Evolutionary conservation across 2,888 invertebrate species (phyloP), one percentile per base, ranked within the genome.

Genomic region (Andrena minutula): DNA sequence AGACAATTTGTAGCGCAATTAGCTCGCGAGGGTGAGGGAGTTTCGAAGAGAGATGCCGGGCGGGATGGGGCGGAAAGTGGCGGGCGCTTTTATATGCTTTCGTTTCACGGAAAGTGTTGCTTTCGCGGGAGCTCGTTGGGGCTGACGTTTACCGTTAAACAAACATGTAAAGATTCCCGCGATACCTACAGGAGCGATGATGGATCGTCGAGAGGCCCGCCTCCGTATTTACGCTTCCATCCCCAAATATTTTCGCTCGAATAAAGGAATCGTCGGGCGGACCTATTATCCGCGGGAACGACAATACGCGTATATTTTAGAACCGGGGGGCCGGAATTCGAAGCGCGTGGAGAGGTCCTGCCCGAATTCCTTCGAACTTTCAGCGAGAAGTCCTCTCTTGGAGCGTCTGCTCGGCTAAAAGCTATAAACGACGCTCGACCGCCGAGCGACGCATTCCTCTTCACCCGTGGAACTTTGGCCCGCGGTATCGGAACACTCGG

Each of bases 41-140:
- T 16, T 2, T 10, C 1, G 41, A 2, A 10, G 12, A 10, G 26
- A 2, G 60, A 2, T 16, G 20, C 35, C 23, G 20, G 16, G 12
- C 12, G 35, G 7, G 6, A 10, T 28, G 23, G 30, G 7, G 60
- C 23, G 61, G 49, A 66, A 60, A 63, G 75, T 35, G 28, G 47
- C 61, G 12, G 35, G 30, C 30, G 65, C 72, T 53, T 83, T 75
- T 83, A 83, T 73, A 75, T 77, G 80, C 79, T 86, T 87, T 86
- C 82, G 79, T 76, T 82, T 73, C 73, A 64, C 30, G 71, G 84
- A 86, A 87, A 82, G 78, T 73, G 79, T 81, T 86, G 85, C 76
- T 87, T 85, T 87, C 79, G 63, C 73, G 69, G 60, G 56, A 26
- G 60, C 65, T 68, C 70, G 73, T 82, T 78, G 28, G 7, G 28